A percentile compares a stretch with the other conserved stretches of the same genome.
These are phyloP conservation scores for Incurvaria masculella DNA, from an alignment of 2,888 invertebrate species.

Conservation along the genomic window DNA sequence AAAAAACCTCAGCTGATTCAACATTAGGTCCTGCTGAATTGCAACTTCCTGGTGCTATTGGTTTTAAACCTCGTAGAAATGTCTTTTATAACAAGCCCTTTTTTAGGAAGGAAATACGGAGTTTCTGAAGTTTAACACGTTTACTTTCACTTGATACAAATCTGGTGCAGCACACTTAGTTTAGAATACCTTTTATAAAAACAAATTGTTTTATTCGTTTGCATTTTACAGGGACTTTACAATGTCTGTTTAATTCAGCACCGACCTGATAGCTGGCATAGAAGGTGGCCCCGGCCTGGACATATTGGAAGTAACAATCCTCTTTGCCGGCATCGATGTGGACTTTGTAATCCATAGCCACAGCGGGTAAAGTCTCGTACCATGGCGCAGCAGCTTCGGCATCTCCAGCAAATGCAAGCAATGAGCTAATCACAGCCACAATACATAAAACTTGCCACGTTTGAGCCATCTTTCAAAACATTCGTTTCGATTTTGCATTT, in stretches of 20 bases:
- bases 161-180: too few species aligned
- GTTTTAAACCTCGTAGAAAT: too few species aligned
- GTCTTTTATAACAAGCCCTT: too few species aligned
- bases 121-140: too few species aligned
- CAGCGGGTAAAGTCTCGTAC: slow-evolving; percentile 86
- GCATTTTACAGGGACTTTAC: too few species aligned
- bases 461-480: slow-evolving; percentile 39
- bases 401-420: slow-evolving; percentile 49
- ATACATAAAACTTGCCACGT: slow-evolving; percentile 53
- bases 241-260: slow-evolving; percentile 1
- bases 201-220: too few species aligned
- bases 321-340: slow-evolving; percentile 91
- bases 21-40: too few species aligned
- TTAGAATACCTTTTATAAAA: too few species aligned
- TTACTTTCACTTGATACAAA: too few species aligned
- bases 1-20: too few species aligned
- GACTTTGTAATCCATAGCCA: slow-evolving; percentile 94
- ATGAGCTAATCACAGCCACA: slow-evolving; percentile 43
- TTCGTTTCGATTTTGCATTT: neutral
- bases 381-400: slow-evolving; percentile 64
- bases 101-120: too few species aligned
- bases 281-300: slow-evolving; percentile 87
- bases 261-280: slow-evolving; percentile 90
- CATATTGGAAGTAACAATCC: slow-evolving; percentile 94
- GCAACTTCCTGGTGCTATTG: too few species aligned